Base-by-base conservation (phyloP, 2,113 vertebrate genomes). In the Lamprotornis superbus region DNA sequence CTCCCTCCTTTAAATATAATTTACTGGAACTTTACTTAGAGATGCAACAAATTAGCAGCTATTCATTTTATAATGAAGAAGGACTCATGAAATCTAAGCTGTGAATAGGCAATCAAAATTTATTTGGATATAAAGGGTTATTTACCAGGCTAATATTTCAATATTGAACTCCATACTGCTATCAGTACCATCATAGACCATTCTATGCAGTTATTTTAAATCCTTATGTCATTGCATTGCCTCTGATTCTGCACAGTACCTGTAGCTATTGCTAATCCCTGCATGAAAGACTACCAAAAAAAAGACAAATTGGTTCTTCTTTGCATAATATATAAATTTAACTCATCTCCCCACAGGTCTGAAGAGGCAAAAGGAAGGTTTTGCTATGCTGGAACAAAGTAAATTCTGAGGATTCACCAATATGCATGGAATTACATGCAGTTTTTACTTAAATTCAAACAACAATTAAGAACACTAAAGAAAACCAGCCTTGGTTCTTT, bases 91-190 rank as follows among this genome's bases (percentile, higher is more conserved):
- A 97, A 97, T 95, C 90, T 67, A 94, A 86, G 30, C 82, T 89
- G 15, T 98, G 98, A 98, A 98, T 98, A 98, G 96, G 96, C 97
- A 98, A 98, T 98, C 98, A 98, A 95, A 89, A 89, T 96, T 96
- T 95, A 97, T 97, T 96, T 97, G 94, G 95, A 92, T 47, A 92
- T 96, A 95, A 95, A 94, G 77, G 78, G 65, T 94, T 98, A 97
- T 96, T 97, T 97, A 87, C 82, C 82, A 94, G 92, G 95, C 86
- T 97, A 91, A 94, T 95, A 96, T 95, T 96, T 98, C 94, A 92
- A 90, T 97, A 96, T 94, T 97, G 96, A 98, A 94, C 89, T 50
- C 90, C 92, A 68, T 87, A 56, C 35, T 95, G 85, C 84, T 93
- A 86, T 83, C 87, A 92, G 61, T 68, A 53, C 7, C 28, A 64